Evolutionary conservation across 2,113 vertebrate species (phyloP), one percentile per base, ranked within the genome.

Genomic region (Pipa parva): DNA sequence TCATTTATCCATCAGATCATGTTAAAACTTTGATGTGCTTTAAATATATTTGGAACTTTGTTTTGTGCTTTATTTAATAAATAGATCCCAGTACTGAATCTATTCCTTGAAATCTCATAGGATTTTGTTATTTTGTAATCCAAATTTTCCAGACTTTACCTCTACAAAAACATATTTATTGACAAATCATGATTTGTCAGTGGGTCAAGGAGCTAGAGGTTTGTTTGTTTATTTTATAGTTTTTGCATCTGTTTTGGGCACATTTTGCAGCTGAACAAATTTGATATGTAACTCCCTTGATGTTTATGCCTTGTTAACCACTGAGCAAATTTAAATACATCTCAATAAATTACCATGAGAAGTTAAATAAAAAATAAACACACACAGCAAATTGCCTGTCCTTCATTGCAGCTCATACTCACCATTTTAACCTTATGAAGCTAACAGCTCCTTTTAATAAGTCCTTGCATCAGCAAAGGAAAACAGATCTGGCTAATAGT

Each of bases 391-490:
- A 69, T 46, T 31, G 57, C 61, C 57, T 46, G 66, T 54, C 58
- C 57, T 61, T 61, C 58, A 54, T 69, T 54, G 12, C 58, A n/a
- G 33, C 66, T 33, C 13, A 28, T 54, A 9, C 46, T 24, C 58
- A 49, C 33, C 66, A 52, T 45, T 48, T 45, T 54, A 61, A 54
- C 66, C 57, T 69, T 71, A 59, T 71, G 37, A 63, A 74, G 71
- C 28, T 67, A 48, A 45, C 17, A 20, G 21, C 63, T 55, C 25
- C n/a, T 50, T 69, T 61, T 69, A 69, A 69, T 69, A 73, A 76
- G 73, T 71, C 77, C 73, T 71, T 75, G 76, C 78, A 72, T 80
- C 76, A 80, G 80, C 75, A 79, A 73, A 75, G 75, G 71, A 77
- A 80, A 77, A 75, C 68, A 72, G 75, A 74, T 72, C 72, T 74